Evolutionary conservation across 2,113 vertebrate species (phyloP), one percentile per base, ranked within the genome.

Genomic region (Heterocephalus glaber): DNA sequence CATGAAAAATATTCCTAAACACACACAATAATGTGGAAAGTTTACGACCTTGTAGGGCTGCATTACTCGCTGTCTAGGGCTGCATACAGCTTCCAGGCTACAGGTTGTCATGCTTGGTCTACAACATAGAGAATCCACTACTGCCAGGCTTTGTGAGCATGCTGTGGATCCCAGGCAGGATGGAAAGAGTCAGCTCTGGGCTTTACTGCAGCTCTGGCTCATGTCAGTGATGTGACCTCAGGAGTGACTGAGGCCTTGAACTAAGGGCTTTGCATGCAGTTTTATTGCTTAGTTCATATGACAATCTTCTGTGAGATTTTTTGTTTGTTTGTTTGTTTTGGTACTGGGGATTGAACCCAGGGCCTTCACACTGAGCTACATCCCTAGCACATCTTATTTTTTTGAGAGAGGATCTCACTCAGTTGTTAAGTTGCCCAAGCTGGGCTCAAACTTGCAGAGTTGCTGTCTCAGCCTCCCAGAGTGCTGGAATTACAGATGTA

Each of bases 61-160:
- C 11, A 44, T 44, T 44, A 44, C 38, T 28, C 28, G 70, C 70
- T 74, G 41, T 44, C 41, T 28, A 44, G 41, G 20, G 44, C 44
- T 49, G 41, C 44, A 17, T 17, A 49, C 14, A 7, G 28, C 74
- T 33, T 17, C 44, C 3, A 49, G 44, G 28, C 44, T 72, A n/a
- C 20, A n/a, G 3, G n/a, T 41, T 38, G 68, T 6, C n/a, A 41
- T 24, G 20, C 68, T 77, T 33, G 26, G 26, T 49, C 22, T 24
- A 19, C 7, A 30, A 26, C 1, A 1, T 7, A 47, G 26, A 86
- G 47, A 17, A 28, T 68, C 12, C 13, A 74, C 7, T 26, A 20
- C 7, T 0, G 24, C 24, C 0, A 0, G 17, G 41, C n/a, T 66
- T 33, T 58, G 20, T 10, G 58, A 22, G 58, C 58, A 30, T 7